Evolutionary conservation across 2,797 vertebrate species (phyloP).

Genomic region (Spondyliosoma cantharus): DNA sequence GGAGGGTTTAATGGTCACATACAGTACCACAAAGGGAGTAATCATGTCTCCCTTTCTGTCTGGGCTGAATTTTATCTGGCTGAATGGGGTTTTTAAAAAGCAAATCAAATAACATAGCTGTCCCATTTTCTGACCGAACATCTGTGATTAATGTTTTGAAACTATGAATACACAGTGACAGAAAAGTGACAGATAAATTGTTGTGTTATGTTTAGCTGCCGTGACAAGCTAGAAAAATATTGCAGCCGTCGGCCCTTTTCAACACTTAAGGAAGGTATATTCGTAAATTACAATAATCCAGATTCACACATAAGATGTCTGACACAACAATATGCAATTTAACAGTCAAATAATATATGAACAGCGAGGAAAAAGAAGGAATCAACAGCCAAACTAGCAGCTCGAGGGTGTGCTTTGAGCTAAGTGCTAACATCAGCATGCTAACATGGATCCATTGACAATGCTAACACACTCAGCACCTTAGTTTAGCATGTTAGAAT

Average conservation of each 20-base stretch:
- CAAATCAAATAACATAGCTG: slow-evolving; percentile 22
- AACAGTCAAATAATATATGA: not conserved
- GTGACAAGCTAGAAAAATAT: not conserved
- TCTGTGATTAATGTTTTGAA: not conserved
- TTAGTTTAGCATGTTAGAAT: no score
- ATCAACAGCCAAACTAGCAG: not conserved
- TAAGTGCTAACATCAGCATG: not conserved
- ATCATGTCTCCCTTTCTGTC: slow-evolving; percentile 3
- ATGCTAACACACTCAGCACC: not conserved
- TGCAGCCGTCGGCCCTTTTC: not conserved
- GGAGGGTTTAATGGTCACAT: slow-evolving; percentile 4
- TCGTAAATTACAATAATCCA: not conserved
- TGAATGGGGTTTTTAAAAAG: slow-evolving; percentile 5
- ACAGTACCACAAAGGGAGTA: not conserved
- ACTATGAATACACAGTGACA: slow-evolving; percentile 1
- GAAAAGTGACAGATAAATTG: slow-evolving; percentile 10
- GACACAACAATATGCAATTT: not conserved
- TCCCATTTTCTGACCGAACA: not conserved
- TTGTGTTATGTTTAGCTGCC: not conserved
- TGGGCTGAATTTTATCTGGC: not conserved
- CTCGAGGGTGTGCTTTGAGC: not conserved
- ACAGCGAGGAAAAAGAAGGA: not conserved
- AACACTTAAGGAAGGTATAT: not conserved
- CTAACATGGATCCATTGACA: not conserved
- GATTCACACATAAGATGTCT: no score